Conservation (phyloP, 2,888 invertebrate species). For the Nomada fabriciana region DNA sequence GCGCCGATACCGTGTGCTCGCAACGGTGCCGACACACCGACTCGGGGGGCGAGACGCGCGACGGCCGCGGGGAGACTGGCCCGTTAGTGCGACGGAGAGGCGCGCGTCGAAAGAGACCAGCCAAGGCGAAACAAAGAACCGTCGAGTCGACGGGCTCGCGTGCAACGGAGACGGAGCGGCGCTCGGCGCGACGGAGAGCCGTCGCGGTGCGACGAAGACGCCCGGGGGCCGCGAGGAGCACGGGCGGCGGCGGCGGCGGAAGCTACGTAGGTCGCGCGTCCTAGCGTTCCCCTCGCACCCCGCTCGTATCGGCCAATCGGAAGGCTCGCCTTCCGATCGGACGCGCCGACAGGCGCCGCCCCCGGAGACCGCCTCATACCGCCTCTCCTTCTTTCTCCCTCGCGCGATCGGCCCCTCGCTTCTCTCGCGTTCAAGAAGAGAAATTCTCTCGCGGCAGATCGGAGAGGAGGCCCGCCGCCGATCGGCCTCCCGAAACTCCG, state of each 20-base stretch:
- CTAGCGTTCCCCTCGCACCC: constrained; percentile 70
- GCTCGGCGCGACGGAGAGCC: constrained; percentile 4
- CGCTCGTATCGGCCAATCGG: constrained; percentile 66
- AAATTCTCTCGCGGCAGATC: constrained; percentile 60
- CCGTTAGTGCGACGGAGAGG: constrained; percentile 32
- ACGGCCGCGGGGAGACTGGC: constrained; percentile 23
- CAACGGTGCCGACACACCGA: constrained; percentile 17
- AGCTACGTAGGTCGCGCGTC: constrained; percentile 71
- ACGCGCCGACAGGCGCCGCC: constrained; percentile 75
- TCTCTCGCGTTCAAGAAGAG: constrained; percentile 52
- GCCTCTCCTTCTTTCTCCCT: constrained; percentile 73
- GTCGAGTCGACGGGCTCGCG: background rate
- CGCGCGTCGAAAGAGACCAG: constrained; percentile 17
- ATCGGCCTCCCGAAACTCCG: constrained; percentile 70
- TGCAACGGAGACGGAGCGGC: constrained; percentile 4
- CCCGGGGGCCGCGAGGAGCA: constrained; percentile 34
- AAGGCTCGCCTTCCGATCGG: constrained; percentile 70
- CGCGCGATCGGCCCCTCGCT: constrained; percentile 62
- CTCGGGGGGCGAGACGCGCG: constrained; percentile 10
- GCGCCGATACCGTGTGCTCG: constrained; percentile 58
- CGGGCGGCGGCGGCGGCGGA: constrained; percentile 69
- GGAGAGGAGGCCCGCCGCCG: constrained; percentile 63
- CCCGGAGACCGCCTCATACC: constrained; percentile 78
- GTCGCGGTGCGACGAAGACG: constrained; percentile 19
- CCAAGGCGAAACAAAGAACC: constrained; percentile 30